Conservation (phyloP, 2,888 invertebrate species). For the Peribatodes rhomboidaria region DNA sequence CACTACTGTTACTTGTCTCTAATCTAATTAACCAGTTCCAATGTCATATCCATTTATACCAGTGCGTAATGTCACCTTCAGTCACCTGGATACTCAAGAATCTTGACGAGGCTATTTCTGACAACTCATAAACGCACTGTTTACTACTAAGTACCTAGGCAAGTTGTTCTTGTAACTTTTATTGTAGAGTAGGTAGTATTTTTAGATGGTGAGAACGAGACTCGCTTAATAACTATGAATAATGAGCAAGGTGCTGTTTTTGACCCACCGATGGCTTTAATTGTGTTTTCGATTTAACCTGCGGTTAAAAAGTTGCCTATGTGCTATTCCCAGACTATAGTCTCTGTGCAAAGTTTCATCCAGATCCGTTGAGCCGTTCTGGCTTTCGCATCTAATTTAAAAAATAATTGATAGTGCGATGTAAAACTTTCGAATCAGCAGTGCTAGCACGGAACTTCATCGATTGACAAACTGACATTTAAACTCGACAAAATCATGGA, state of each 20-base stretch:
- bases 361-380: too few species aligned
- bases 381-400: too few species aligned
- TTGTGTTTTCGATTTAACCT: too few species aligned
- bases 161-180: background rate
- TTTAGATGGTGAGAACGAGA: background rate
- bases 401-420: too few species aligned
- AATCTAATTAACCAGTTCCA: conserved; percentile 51
- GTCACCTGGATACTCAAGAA: conserved; percentile 39
- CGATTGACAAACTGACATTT: too few species aligned
- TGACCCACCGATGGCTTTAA: too few species aligned
- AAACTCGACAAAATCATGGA: too few species aligned
- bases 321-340: too few species aligned
- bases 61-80: conserved; percentile 30
- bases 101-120: conserved; percentile 34
- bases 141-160: conserved; percentile 1
- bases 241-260: background rate
- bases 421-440: too few species aligned
- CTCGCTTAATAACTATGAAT: background rate
- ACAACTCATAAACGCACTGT: conserved; percentile 9
- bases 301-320: too few species aligned
- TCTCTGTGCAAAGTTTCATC: too few species aligned
- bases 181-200: conserved; percentile 1
- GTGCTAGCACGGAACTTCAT: too few species aligned
- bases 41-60: conserved; percentile 49
- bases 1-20: conserved; percentile 39